A percentile compares a stretch with the other conserved stretches of the same genome.
Conservation (phyloP, 2,797 vertebrate genomes). For the Lepilemur septentrionalis region DNA sequence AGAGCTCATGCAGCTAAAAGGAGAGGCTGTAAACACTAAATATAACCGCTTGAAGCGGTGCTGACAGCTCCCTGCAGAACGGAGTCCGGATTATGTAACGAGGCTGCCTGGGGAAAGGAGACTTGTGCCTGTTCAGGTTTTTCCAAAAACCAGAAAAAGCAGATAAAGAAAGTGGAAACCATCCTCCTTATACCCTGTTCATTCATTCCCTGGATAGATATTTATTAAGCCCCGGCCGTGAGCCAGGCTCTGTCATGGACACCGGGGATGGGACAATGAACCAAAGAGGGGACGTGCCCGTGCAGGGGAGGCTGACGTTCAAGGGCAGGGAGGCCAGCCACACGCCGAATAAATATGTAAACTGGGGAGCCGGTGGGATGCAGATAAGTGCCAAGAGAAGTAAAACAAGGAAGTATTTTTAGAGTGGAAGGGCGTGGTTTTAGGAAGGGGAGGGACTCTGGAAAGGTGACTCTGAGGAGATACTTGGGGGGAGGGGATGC, state of each 20-base stretch:
- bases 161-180: background rate
- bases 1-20: background rate
- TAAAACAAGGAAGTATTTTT: background rate
- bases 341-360: background rate
- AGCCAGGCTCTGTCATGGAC: background rate
- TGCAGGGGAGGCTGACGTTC: accelerated
- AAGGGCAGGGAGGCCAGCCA: background rate
- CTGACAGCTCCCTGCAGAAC: background rate
- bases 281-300: background rate
- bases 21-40: conserved; percentile 42
- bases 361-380: background rate
- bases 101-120: background rate
- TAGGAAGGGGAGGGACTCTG: background rate
- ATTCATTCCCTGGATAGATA: background rate
- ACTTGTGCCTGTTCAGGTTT: background rate
- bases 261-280: background rate
- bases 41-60: background rate
- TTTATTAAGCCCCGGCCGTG: background rate
- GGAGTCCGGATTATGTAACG: conserved; percentile 36
- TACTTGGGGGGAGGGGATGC: too few relatives aligned
- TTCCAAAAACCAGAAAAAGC: background rate
- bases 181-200: background rate
- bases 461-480: background rate
- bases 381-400: background rate
- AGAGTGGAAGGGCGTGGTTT: background rate